Conservation (phyloP, 2,888 invertebrate genomes). For the Cybosia mesomella region DNA sequence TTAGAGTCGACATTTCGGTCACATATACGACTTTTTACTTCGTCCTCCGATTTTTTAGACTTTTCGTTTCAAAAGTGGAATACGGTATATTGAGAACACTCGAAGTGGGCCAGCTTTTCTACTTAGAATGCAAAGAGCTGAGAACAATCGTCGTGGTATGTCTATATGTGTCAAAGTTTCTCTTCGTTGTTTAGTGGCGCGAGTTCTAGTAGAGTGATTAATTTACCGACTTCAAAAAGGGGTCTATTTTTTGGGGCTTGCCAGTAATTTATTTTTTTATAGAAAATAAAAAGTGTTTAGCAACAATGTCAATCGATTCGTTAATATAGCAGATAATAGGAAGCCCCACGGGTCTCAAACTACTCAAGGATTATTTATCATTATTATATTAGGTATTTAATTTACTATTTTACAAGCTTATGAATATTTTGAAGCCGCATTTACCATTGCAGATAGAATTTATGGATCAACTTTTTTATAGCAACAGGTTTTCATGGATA, state of each 20-base stretch:
- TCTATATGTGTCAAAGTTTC: slow-evolving; percentile 20
- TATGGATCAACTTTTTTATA: slow-evolving; percentile 90
- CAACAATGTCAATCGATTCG: not conserved
- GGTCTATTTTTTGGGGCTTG: not conserved
- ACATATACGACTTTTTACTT: slow-evolving; percentile 47
- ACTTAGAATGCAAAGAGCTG: slow-evolving; percentile 18
- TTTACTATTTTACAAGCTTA: slow-evolving; percentile 89
- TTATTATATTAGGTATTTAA: slow-evolving; percentile 81
- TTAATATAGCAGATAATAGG: not conserved
- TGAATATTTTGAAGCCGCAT: slow-evolving; percentile 89
- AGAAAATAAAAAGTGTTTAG: not conserved
- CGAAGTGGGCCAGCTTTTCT: slow-evolving; percentile 36
- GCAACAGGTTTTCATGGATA: slow-evolving; percentile 92
- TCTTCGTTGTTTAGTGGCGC: not conserved
- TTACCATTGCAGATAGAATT: slow-evolving; percentile 79
- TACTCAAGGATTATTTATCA: slow-evolving; percentile 76
- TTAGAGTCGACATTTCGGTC: slow-evolving; percentile 52
- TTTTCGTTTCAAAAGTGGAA: slow-evolving; percentile 35
- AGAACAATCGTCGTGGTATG: slow-evolving; percentile 12
- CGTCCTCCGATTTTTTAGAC: slow-evolving; percentile 35
- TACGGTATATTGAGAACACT: slow-evolving; percentile 33
- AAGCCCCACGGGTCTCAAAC: slow-evolving; percentile 20
- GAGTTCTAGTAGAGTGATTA: not conserved
- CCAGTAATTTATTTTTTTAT: not conserved
- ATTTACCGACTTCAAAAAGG: not conserved